These are phyloP conservation scores for Eupsilia transversa DNA, from an alignment of 2,888 invertebrate genomes.

Conservation along the genomic window DNA sequence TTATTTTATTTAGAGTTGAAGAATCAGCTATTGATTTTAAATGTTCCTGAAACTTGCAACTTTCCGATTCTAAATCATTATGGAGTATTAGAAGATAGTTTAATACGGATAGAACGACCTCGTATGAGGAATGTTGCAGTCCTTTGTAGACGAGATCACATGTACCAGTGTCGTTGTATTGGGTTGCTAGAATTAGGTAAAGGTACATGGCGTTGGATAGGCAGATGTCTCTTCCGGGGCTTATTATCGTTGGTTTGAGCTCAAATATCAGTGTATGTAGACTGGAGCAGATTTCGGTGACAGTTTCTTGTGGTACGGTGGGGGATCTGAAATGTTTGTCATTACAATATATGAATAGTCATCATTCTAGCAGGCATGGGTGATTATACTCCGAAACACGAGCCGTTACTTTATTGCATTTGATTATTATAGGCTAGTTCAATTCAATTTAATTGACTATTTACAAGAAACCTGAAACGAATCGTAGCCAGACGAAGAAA, in stretches of 20 bases:
- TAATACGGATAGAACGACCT: constrained; percentile 57
- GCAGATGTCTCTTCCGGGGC: constrained; percentile 76
- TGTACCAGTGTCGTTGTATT: not conserved
- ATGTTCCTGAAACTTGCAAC: constrained; percentile 72
- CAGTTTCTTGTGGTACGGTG: constrained; percentile 62
- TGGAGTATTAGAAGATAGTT: constrained; percentile 66
- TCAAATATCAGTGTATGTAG: constrained; percentile 72
- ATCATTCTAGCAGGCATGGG: not conserved
- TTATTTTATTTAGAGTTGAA: constrained; percentile 60
- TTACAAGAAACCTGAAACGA: too few relatives aligned
- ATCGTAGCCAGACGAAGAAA: too few relatives aligned
- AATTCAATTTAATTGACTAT: too few relatives aligned
- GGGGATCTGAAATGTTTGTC: constrained; percentile 75
- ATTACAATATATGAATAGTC: not conserved
- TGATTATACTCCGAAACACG: not conserved
- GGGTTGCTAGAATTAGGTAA: constrained; percentile 49
- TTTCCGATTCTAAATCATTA: constrained; percentile 69
- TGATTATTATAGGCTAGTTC: not conserved
- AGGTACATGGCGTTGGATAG: constrained; percentile 71
- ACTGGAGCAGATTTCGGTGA: constrained; percentile 59
- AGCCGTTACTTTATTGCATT: not conserved
- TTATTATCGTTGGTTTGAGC: constrained; percentile 46
- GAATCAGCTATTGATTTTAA: constrained; percentile 62
- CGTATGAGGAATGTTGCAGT: constrained; percentile 58
- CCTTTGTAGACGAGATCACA: constrained; percentile 37